Evolutionary conservation across 2,113 vertebrate genomes (phyloP).

Genomic region (Melospiza melodia): DNA sequence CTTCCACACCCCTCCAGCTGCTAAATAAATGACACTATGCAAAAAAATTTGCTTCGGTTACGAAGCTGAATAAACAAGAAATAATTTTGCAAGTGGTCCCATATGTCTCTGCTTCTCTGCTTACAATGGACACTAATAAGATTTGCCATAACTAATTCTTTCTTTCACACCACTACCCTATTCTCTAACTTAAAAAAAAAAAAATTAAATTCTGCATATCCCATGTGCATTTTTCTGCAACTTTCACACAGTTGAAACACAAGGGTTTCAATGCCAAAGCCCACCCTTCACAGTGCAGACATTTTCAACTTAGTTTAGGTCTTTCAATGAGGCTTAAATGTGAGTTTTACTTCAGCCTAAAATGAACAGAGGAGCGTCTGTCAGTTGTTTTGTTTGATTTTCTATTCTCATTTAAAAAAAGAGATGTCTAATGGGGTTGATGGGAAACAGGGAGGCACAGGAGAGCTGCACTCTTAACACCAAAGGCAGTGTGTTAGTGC

Average conservation of each 20-base stretch:
- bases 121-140: constrained; percentile 77
- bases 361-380: neutral
- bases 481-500: neutral
- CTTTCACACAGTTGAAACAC: constrained; percentile 44
- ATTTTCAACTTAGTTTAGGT: neutral
- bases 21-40: constrained; percentile 71
- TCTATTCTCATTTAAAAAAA: neutral
- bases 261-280: neutral
- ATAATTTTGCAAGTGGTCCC: constrained; percentile 73
- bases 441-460: neutral
- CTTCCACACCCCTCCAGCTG: constrained; percentile 63
- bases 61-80: constrained; percentile 73
- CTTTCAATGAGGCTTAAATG: neutral
- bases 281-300: neutral
- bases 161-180: constrained; percentile 70
- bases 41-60: constrained; percentile 75
- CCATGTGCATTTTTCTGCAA: constrained; percentile 19
- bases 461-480: neutral
- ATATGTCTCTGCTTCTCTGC: constrained; percentile 69
- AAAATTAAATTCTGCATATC: neutral
- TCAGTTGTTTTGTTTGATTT: neutral
- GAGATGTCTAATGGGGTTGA: neutral
- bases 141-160: constrained; percentile 80
- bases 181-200: constrained; percentile 15
- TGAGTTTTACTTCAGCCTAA: neutral